Conservation (phyloP, 1,140 invertebrate species). For the Popillia japonica region DNA sequence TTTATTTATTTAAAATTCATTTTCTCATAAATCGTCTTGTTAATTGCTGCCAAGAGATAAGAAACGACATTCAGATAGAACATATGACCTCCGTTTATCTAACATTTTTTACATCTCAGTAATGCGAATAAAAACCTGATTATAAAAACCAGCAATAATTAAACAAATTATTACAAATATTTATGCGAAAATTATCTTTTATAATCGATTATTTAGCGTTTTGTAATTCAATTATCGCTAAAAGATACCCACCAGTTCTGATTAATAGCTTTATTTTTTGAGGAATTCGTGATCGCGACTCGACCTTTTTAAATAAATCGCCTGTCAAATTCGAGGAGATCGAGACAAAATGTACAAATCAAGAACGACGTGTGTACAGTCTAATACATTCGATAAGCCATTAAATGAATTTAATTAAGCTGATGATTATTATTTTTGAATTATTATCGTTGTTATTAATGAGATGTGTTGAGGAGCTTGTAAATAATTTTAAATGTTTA, state of each 20-base stretch:
- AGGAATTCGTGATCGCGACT: background rate
- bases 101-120: background rate
- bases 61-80: background rate
- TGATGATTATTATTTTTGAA: background rate
- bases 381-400: background rate
- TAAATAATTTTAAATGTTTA: background rate
- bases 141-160: background rate
- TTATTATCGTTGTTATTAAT: conserved; percentile 3
- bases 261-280: background rate
- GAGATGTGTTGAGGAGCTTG: background rate
- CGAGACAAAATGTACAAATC: background rate
- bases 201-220: background rate
- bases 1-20: conserved; percentile 20
- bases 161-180: conserved; percentile 20
- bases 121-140: background rate
- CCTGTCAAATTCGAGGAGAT: background rate
- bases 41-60: conserved; percentile 9
- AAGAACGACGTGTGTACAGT: background rate
- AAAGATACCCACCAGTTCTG: background rate
- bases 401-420: conserved; percentile 6
- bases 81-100: background rate
- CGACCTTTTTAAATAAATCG: background rate
- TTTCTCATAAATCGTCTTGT: background rate
- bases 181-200: conserved; percentile 2
- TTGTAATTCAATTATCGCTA: conserved; percentile 19